Evolutionary conservation across 2,797 vertebrate species (phyloP).

Genomic region (Oreonectes daqikongensis): DNA sequence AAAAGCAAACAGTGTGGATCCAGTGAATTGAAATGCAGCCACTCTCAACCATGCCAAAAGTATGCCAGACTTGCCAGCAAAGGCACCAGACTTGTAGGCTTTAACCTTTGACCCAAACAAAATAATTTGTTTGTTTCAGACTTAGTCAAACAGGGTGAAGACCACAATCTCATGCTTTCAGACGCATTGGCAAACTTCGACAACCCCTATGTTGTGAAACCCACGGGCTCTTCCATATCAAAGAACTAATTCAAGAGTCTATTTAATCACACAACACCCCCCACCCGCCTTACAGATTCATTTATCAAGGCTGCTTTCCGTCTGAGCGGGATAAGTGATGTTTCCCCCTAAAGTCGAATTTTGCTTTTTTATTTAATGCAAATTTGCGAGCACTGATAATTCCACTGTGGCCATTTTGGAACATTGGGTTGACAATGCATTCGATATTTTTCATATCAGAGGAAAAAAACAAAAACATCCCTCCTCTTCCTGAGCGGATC

Average conservation of each 20-base stretch:
- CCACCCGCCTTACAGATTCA: background rate
- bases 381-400: slow-evolving; percentile 47
- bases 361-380: slow-evolving; percentile 40
- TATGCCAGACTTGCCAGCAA: background rate
- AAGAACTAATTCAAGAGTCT: slow-evolving; percentile 13
- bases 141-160: slow-evolving; percentile 15
- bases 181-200: background rate
- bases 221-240: slow-evolving; percentile 16
- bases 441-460: slow-evolving; percentile 39
- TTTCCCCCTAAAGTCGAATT: slow-evolving; percentile 25
- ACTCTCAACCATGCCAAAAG: background rate
- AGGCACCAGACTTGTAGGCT: slow-evolving; percentile 6
- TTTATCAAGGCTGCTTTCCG: slow-evolving; percentile 18
- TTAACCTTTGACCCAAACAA: slow-evolving; percentile 15
- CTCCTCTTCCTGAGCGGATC: slow-evolving; percentile 34
- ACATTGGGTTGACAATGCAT: slow-evolving; percentile 17
- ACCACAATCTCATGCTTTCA: slow-evolving; percentile 2
- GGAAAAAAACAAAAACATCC: slow-evolving; percentile 4
- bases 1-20: too few relatives aligned
- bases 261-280: slow-evolving; percentile 17
- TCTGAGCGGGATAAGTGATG: slow-evolving; percentile 29
- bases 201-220: slow-evolving; percentile 5
- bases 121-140: slow-evolving; percentile 10
- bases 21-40: background rate
- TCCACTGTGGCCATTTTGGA: slow-evolving; percentile 40